Percentiles rank a stretch among this genome's conserved stretches.
phyloP scores from a whole-genome alignment of 2,797 vertebrate species.

The Darevskia mixta region DNA sequence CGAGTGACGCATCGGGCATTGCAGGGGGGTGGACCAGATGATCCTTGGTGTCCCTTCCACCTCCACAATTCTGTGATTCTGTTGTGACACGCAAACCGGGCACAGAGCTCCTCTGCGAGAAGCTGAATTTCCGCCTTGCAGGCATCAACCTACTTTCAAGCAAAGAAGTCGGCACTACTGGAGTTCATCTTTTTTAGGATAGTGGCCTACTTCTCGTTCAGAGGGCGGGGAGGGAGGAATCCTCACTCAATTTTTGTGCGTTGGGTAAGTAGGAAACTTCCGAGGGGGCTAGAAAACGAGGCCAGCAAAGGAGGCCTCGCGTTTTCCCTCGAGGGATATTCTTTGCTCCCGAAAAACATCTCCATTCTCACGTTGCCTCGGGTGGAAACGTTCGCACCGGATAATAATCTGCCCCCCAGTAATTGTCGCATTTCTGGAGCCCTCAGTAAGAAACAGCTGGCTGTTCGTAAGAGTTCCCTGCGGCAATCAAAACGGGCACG shows the following conservation, averaged over 20 bases:
- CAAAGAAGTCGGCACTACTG: neutral
- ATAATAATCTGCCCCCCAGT: neutral
- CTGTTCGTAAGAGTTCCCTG: conserved; percentile 41
- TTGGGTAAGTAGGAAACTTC: neutral
- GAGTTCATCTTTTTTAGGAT: neutral
- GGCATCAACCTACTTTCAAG: neutral
- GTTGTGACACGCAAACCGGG: neutral
- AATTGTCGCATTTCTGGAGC: conserved; percentile 65
- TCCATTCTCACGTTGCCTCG: neutral
- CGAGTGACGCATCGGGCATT: too few species aligned
- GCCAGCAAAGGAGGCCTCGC: rapidly evolving
- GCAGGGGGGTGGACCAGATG: too few species aligned
- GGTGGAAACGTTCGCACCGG: neutral
- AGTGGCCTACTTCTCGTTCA: neutral
- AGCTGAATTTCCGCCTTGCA: neutral
- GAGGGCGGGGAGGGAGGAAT: neutral
- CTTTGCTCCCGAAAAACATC: neutral
- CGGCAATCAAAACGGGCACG: conserved; percentile 39
- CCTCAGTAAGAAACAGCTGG: conserved; percentile 52
- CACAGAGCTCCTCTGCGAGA: neutral
- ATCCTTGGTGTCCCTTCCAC: too few species aligned
- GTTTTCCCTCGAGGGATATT: neutral
- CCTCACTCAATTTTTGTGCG: too few species aligned
- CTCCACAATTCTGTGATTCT: too few species aligned
- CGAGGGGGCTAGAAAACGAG: neutral